These are phyloP conservation scores for Ectemnius cavifrons DNA, from an alignment of 2,888 invertebrate genomes.

Conservation along the genomic window DNA sequence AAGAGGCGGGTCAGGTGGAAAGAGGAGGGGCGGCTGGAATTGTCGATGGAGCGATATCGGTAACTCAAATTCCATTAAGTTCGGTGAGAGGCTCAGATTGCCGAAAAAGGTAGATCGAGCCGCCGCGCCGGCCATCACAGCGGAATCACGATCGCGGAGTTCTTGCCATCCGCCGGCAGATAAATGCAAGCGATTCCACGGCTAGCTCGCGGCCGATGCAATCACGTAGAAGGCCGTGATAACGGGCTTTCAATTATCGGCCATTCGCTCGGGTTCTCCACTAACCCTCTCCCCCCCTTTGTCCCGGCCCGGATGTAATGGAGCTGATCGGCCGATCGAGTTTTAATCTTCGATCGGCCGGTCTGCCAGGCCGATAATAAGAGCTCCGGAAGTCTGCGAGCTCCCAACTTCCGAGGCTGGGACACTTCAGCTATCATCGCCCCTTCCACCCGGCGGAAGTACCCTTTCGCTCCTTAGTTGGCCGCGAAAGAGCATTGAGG, in stretches of 20 bases:
- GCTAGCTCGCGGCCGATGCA: conserved; percentile 62
- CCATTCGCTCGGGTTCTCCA: conserved; percentile 45
- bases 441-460: background rate
- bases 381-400: background rate
- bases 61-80: conserved; percentile 57
- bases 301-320: conserved; percentile 48
- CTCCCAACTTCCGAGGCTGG: background rate
- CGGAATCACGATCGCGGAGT: conserved; percentile 51
- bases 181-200: conserved; percentile 56
- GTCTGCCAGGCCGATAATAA: background rate
- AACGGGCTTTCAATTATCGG: conserved; percentile 76
- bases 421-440: conserved; percentile 8
- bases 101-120: conserved; percentile 37
- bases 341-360: conserved; percentile 47
- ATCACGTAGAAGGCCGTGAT: conserved; percentile 76
- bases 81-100: conserved; percentile 25
- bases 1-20: background rate
- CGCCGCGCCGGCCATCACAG: conserved; percentile 32
- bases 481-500: conserved; percentile 55
- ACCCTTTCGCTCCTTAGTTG: background rate
- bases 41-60: conserved; percentile 38
- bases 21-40: background rate
- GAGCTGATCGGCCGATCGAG: conserved; percentile 32
- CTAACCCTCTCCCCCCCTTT: conserved; percentile 3
- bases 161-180: conserved; percentile 51